Evolutionary conservation across 1,140 invertebrate genomes (phyloP).

Genomic region (Papilio xuthus): DNA sequence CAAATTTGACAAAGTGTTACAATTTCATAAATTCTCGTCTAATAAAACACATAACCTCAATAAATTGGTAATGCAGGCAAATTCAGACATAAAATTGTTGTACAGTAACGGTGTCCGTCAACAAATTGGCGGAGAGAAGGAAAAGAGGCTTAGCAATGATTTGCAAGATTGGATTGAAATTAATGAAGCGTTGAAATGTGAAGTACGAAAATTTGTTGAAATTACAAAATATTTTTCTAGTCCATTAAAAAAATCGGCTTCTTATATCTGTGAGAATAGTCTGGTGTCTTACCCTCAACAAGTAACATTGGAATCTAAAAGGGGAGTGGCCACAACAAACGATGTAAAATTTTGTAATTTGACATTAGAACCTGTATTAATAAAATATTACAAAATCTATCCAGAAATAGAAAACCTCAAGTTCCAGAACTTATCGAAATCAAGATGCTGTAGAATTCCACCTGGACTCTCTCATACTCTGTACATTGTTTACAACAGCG

Average conservation of each 20-base stretch:
- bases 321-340: conserved; percentile 59
- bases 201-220: conserved; percentile 69
- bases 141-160: conserved; percentile 43
- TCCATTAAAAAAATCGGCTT: conserved; percentile 67
- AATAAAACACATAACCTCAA: not conserved
- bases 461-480: conserved; percentile 67
- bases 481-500: conserved; percentile 64
- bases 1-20: not conserved
- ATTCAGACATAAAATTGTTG: conserved; percentile 15
- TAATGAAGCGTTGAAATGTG: conserved; percentile 52
- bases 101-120: not conserved
- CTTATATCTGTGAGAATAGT: conserved; percentile 64
- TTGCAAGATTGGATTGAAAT: conserved; percentile 39
- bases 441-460: conserved; percentile 65
- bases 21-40: not conserved
- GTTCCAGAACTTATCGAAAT: conserved; percentile 64
- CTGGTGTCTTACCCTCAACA: conserved; percentile 64
- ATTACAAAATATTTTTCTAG: conserved; percentile 73
- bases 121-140: conserved; percentile 31
- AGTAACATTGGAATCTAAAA: conserved; percentile 57
- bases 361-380: conserved; percentile 61
- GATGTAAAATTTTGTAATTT: conserved; percentile 65
- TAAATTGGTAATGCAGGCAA: not conserved
- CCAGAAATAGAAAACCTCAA: conserved; percentile 70
- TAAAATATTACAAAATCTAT: conserved; percentile 64